Conservation (phyloP, 1,140 invertebrate species). For the Danaus plexippus region DNA sequence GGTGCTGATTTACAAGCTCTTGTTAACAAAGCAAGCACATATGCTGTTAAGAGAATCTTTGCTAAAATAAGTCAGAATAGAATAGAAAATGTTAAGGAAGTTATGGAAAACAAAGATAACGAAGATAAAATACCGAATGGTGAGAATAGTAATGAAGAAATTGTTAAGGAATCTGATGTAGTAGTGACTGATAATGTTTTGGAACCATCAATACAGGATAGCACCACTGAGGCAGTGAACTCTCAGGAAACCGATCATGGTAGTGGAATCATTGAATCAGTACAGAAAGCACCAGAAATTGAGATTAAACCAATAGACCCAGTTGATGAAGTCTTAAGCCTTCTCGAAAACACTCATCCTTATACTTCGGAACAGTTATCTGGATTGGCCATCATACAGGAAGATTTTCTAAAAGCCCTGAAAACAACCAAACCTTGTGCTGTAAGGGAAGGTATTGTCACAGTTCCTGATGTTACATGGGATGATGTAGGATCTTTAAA, state of each 20-base stretch:
- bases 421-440: constrained; percentile 92
- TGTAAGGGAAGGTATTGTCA: constrained; percentile 97
- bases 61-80: constrained; percentile 37
- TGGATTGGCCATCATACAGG: constrained; percentile 77
- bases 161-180: constrained; percentile 26
- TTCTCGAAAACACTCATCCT: constrained; percentile 58
- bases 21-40: constrained; percentile 87
- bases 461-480: constrained; percentile 98
- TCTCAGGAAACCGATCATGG: constrained; percentile 19
- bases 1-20: constrained; percentile 94
- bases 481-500: constrained; percentile 95
- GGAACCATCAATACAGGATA: constrained; percentile 27
- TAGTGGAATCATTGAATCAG: constrained; percentile 23
- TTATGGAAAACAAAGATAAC: constrained; percentile 17
- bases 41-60: constrained; percentile 81
- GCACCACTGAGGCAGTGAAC: constrained; percentile 21
- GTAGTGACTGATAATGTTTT: constrained; percentile 22
- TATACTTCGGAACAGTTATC: constrained; percentile 75
- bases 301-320: constrained; percentile 32
- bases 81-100: constrained; percentile 24
- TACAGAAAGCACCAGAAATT: constrained; percentile 27
- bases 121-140: constrained; percentile 44
- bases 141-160: constrained; percentile 43
- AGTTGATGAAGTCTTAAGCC: constrained; percentile 46
- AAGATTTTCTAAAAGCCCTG: constrained; percentile 86